phyloP scores from a whole-genome alignment of 2,888 invertebrate species.

The Scaptomyza flava region DNA sequence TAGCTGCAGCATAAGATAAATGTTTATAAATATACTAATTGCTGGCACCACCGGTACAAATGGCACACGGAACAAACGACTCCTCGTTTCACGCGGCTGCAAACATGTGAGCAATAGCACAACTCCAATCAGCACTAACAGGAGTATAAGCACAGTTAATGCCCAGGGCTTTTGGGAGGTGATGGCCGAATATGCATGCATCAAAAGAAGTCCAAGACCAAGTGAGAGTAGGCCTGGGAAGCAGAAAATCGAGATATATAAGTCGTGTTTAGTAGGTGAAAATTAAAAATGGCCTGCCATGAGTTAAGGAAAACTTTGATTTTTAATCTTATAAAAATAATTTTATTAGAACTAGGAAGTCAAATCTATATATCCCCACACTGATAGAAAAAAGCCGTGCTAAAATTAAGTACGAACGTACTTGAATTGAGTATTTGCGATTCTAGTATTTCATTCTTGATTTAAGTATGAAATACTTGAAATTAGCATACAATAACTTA shows the following conservation, averaged over 20 bases:
- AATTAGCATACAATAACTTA: too few relatives aligned
- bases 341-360: neutral
- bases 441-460: too few relatives aligned
- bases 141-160: conserved; percentile 59
- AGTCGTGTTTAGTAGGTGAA: neutral
- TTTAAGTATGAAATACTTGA: too few relatives aligned
- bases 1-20: conserved; percentile 93
- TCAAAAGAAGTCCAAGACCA: conserved; percentile 77
- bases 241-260: neutral
- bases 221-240: conserved; percentile 75
- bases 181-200: conserved; percentile 75
- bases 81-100: conserved; percentile 79
- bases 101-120: conserved; percentile 77
- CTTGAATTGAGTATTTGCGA: too few relatives aligned
- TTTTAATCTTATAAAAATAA: too few relatives aligned
- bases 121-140: conserved; percentile 64
- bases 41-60: conserved; percentile 92
- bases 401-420: too few relatives aligned
- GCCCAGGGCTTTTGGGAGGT: conserved; percentile 73
- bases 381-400: too few relatives aligned
- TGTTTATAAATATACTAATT: conserved; percentile 92
- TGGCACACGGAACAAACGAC: conserved; percentile 88
- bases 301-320: neutral
- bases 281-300: too few relatives aligned
- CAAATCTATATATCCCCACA: too few relatives aligned